These are phyloP conservation scores for Chionomys nivalis DNA, from an alignment of 2,113 vertebrate genomes.

Conservation along the genomic window DNA sequence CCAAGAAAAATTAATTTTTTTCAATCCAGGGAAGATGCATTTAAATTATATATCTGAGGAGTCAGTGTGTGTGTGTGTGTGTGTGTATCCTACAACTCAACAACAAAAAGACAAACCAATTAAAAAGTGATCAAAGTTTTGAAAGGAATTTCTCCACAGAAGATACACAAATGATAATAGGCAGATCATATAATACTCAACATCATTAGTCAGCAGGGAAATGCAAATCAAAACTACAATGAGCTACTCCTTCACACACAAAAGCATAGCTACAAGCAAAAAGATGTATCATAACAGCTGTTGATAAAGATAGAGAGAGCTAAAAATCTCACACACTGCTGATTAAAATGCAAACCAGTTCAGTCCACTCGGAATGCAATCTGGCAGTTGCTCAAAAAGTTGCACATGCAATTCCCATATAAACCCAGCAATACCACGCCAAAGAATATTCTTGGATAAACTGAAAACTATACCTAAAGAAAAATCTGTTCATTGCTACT, in stretches of 20 bases:
- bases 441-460: neutral
- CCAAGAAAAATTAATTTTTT: neutral
- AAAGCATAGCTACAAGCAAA: neutral
- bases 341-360: conserved; percentile 3
- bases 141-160: conserved; percentile 18
- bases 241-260: neutral
- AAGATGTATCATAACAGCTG: neutral
- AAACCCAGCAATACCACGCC: neutral
- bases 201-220: neutral
- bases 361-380: neutral
- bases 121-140: conserved; percentile 16
- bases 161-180: neutral
- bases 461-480: neutral
- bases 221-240: neutral
- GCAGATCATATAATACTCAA: neutral
- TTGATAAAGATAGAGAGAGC: neutral
- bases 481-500: neutral
- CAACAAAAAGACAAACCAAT: conserved; percentile 30
- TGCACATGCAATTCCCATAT: neutral
- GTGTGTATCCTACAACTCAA: neutral
- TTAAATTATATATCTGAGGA: neutral
- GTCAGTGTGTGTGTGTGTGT: neutral
- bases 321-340: neutral
- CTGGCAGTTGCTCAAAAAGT: neutral
- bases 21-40: neutral